Evolutionary conservation across 1,140 invertebrate species (phyloP).

Genomic region (Drosophila ananassae): DNA sequence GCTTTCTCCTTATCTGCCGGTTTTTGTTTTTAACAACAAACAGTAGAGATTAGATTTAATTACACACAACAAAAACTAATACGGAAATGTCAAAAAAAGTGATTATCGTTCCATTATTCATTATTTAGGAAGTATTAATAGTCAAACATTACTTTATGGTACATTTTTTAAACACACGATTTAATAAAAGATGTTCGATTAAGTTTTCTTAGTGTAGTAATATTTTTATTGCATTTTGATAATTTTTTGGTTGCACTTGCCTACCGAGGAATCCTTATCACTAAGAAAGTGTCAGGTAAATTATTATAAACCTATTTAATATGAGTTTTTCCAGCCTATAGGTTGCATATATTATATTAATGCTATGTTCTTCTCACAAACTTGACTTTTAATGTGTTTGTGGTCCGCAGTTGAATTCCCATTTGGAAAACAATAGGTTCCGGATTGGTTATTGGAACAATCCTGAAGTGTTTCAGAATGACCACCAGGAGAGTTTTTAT

Average conservation of each 20-base stretch:
- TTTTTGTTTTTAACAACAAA: not conserved
- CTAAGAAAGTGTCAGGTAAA: not conserved
- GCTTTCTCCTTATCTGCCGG: conserved; percentile 12
- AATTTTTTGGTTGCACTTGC: not conserved
- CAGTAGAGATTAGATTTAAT: not conserved
- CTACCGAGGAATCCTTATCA: not conserved
- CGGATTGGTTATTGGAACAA: conserved; percentile 71
- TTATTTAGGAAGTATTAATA: not conserved
- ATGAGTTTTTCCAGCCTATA: not conserved
- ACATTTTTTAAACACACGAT: too few species aligned
- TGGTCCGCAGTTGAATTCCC: conserved; percentile 59
- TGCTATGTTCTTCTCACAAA: conserved; percentile 36
- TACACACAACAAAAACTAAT: not conserved
- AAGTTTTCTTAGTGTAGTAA: not conserved
- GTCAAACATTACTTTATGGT: too few species aligned
- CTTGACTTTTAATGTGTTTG: conserved; percentile 53
- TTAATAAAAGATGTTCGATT: too few species aligned
- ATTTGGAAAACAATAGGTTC: conserved; percentile 45
- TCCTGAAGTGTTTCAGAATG: conserved; percentile 73
- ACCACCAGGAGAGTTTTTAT: conserved; percentile 83
- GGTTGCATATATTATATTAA: not conserved
- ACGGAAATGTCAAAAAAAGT: not conserved
- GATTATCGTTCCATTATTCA: not conserved
- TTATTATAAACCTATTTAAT: not conserved
- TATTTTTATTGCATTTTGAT: not conserved